A percentile compares a stretch with the other conserved stretches of the same genome.
Evolutionary conservation across 2,797 vertebrate genomes (phyloP).

Genomic region (Lepidocolaptes lacrymiger): DNA sequence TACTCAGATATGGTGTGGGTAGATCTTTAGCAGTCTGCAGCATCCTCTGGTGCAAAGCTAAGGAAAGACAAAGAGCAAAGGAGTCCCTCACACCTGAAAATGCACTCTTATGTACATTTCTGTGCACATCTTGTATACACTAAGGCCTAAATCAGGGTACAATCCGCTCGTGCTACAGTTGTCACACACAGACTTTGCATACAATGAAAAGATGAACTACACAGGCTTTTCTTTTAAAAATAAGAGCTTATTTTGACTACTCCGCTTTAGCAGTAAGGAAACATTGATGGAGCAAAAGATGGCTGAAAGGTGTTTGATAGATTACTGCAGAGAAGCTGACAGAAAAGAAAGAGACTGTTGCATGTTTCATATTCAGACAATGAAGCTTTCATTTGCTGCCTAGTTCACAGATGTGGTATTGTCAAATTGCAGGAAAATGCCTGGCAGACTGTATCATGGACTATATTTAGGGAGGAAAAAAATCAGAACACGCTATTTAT

Average conservation of each 20-base stretch:
- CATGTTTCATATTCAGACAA: conserved; percentile 48
- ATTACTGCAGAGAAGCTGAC: neutral
- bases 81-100: neutral
- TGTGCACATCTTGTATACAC: rapidly evolving
- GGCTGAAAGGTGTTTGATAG: neutral
- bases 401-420: conserved; percentile 60
- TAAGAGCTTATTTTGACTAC: neutral
- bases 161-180: rapidly evolving
- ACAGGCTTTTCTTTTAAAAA: neutral
- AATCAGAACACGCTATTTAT: conserved; percentile 67
- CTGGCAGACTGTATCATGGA: conserved; percentile 57
- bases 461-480: conserved; percentile 66
- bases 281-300: neutral
- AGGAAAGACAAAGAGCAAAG: neutral
- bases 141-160: neutral
- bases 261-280: neutral
- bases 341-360: neutral
- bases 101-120: neutral
- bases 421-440: conserved; percentile 73
- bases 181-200: neutral
- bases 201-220: neutral
- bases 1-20: rapidly evolving
- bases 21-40: neutral
- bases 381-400: conserved; percentile 64
- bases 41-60: neutral